Evolutionary conservation across 92 coral and sea anemone genomes (phyloP), one percentile per base, ranked within the genome.

Genomic region (Palythoa caribaeorum): DNA sequence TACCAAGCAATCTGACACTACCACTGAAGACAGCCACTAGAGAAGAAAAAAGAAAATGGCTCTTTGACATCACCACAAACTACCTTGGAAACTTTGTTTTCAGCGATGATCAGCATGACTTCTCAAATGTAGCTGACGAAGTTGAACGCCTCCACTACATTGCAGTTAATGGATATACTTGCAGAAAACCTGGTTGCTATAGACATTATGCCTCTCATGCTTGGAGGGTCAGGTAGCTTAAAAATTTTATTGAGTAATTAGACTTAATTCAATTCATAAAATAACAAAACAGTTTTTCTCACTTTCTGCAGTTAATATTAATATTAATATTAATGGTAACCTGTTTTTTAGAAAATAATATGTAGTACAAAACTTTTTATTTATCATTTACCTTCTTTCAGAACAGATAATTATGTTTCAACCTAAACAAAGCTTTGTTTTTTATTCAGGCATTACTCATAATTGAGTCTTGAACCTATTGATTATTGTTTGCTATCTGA

Each of bases 31-130:
- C 51, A 3, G 55, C 66, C 15, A 81, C 72, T 7, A 70, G 28
- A 59, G 55, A 66, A 40, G 86, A 66, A 20, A 62, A 47, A 62
- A 80, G 86, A 80, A 47, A 76, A 38, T 89, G 84, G 91, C 57
- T 89, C 38, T 73, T 81, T 62, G 20, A 83, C 12, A 52, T 75
- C 59, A 80, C 77, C 50, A 71, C 86, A 47, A 60, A 71, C 71
- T 86, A 90, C 73, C 68, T 90, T 74, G 77, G 17, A 77, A 86
- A 86, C 77, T 85, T 52, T 85, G 83, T 90, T 16, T 87, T 87
- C 11, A 78, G 38, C 15, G 84, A 86, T 66, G 89, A 85, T 37
- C 51, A 54, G 28, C 69, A 71, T 36, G 86, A 83, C 71, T 47
- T 83, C 17, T 48, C 73, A 44, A 16, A 9, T 47, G 88, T 85